phyloP scores from a whole-genome alignment of 2,797 vertebrate genomes.

The Peromyscus melanophrys region DNA sequence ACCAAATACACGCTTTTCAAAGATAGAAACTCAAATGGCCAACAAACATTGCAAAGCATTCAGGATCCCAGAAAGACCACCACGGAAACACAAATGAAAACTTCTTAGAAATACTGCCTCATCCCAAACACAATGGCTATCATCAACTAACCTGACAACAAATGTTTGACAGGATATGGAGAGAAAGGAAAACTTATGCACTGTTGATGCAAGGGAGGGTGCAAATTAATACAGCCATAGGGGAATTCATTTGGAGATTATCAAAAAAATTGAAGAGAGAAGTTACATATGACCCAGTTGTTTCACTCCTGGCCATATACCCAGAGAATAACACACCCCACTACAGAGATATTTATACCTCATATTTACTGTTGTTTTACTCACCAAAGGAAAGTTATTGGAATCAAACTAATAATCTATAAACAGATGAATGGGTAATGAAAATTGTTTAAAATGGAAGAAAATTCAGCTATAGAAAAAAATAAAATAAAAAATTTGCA shows the following conservation, averaged over 20 bases:
- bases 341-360: not conserved
- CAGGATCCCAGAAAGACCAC: not conserved
- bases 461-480: not conserved
- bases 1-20: not conserved
- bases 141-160: not conserved
- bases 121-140: not conserved
- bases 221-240: not conserved
- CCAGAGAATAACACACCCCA: not conserved
- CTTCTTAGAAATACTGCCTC: not conserved
- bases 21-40: not conserved
- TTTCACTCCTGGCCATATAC: not conserved
- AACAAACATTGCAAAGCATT: not conserved
- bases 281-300: not conserved
- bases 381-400: not conserved
- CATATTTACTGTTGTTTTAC: not conserved
- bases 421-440: not conserved
- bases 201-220: not conserved
- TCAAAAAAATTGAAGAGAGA: not conserved
- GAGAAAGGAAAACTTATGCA: not conserved
- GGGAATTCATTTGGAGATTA: not conserved
- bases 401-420: not conserved
- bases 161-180: not conserved
- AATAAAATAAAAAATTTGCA: not conserved
- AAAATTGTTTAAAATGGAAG: not conserved
- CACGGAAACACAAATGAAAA: not conserved